Evolutionary conservation across 1,140 invertebrate genomes (phyloP), one percentile per base, ranked within the genome.

Genomic region (Maconellicoccus hirsutus): DNA sequence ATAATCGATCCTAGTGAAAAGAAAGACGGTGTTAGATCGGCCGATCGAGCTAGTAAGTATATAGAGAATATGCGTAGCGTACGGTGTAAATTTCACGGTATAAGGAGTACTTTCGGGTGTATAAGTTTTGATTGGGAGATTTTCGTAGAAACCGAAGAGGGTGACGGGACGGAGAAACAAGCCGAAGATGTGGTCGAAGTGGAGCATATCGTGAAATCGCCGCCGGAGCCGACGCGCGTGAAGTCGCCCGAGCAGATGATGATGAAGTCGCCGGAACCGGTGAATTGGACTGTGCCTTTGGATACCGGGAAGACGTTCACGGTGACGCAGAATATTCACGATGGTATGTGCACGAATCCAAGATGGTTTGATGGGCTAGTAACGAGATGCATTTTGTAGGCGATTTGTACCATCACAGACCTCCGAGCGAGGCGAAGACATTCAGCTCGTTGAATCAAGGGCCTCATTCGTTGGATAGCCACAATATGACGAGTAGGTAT

Each of bases 261-360:
- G 76, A 90, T 94, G 86, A 86, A 91, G 69, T 93, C 91, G 10
- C 92, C 92, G 6, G 91, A 93, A 80, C 91, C 91, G 70, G 92
- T 94, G 76, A 94, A 94, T 79, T 96, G 93, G 93, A 94, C 91
- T 22, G 92, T 96, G 71, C 92, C 92, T 66, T 83, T 95, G 74
- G 92, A 95, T 79, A 94, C 91, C 72, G 91, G 91, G 73, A 93
- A 93, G 82, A 93, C 91, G 7, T 93, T 94, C 80, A 93, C 91
- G 59, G 91, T 93, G 74, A 93, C 91, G 38, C 91, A 93, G 82
- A 93, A 93, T 81, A 89, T 93, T 74, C 87, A 88, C 80, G 89
- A 90, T 83, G 91, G 61, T 66, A 22, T 4, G 61, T 66, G 8
- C n/a, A n/a, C n/a, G n/a, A n/a, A n/a, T n/a, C n/a, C n/a, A n/a